These are phyloP conservation scores for Actenoides lindsayi DNA, from an alignment of 2,113 vertebrate species.

Conservation along the genomic window DNA sequence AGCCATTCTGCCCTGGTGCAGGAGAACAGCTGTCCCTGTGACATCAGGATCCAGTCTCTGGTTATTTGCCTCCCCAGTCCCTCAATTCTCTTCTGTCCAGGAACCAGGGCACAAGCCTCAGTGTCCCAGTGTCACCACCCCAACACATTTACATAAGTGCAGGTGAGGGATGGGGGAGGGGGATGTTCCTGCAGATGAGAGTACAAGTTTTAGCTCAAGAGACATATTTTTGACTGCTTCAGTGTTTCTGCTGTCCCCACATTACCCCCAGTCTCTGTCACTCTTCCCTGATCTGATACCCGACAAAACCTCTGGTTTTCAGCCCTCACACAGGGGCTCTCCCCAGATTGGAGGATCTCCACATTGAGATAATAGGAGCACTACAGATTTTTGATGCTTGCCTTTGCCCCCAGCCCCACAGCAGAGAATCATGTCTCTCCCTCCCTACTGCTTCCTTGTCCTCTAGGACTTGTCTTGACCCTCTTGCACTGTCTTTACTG, in stretches of 20 bases:
- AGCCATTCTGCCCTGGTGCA: background rate
- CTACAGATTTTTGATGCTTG: background rate
- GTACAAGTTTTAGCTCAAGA: background rate
- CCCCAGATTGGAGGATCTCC: background rate
- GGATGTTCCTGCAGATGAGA: background rate
- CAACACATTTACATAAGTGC: background rate
- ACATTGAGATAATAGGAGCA: background rate
- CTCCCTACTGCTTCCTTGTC: background rate
- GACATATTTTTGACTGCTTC: background rate
- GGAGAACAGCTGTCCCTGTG: background rate
- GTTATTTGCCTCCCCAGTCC: fast-evolving
- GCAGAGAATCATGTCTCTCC: background rate
- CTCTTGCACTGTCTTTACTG: conserved; percentile 63
- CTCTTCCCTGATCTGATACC: background rate
- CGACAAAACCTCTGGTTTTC: background rate
- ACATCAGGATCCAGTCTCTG: background rate
- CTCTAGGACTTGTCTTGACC: background rate
- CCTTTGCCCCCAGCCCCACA: background rate
- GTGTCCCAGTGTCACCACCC: background rate
- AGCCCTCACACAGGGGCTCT: background rate
- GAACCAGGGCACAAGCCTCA: background rate
- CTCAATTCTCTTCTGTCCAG: background rate
- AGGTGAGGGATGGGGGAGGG: background rate
- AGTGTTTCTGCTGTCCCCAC: background rate
- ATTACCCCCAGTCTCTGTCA: background rate